These are phyloP conservation scores for Netelia virgata DNA, from an alignment of 2,888 invertebrate genomes.

Conservation along the genomic window DNA sequence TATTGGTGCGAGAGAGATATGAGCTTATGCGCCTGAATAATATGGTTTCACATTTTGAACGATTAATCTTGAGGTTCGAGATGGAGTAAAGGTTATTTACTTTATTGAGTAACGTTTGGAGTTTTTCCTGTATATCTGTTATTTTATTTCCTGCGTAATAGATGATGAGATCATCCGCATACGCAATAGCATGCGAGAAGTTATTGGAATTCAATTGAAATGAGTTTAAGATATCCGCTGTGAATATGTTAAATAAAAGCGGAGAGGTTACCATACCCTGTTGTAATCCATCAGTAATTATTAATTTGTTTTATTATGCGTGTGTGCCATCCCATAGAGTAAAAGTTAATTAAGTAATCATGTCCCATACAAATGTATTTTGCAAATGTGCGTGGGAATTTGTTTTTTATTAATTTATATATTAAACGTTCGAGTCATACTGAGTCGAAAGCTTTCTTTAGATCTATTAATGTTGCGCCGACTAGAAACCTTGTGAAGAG, in stretches of 20 bases:
- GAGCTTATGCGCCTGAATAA: not conserved
- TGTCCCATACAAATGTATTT: not conserved
- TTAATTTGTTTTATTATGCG: too few relatives aligned
- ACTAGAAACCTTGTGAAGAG: not conserved
- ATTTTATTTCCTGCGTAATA: not conserved
- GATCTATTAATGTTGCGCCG: not conserved
- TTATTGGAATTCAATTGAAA: not conserved
- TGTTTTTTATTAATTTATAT: not conserved
- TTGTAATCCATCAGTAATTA: not conserved
- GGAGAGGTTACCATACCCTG: not conserved
- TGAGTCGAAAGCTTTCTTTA: not conserved
- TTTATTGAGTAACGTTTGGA: not conserved
- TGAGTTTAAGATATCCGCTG: not conserved
- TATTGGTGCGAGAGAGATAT: not conserved
- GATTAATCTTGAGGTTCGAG: not conserved
- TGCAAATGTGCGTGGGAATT: not conserved
- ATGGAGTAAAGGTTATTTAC: not conserved
- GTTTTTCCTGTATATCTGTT: not conserved
- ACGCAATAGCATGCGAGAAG: not conserved
- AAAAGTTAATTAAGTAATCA: not conserved
- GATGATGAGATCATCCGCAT: not conserved
- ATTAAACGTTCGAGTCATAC: not conserved
- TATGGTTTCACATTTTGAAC: not conserved
- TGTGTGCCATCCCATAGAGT: not conserved
- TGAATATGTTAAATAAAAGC: not conserved